Evolutionary conservation across 2,888 invertebrate genomes (phyloP).

Genomic region (Cephus pygmeus): DNA sequence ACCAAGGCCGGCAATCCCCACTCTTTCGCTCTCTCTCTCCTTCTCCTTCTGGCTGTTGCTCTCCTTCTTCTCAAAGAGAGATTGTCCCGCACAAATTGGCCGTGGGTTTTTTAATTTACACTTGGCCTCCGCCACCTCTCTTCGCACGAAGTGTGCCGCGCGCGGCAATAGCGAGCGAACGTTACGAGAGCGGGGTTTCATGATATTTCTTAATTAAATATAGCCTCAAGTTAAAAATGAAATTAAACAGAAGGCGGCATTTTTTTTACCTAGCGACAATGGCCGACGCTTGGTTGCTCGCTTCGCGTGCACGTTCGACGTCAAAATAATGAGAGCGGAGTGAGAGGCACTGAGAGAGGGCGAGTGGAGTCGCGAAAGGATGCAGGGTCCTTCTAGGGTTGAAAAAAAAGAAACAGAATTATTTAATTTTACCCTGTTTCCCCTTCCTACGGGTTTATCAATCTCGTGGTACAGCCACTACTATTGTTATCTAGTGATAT

Average conservation of each 20-base stretch:
- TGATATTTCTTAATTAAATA: slow-evolving; percentile 62
- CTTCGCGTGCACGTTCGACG: neutral
- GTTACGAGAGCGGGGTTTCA: slow-evolving; percentile 28
- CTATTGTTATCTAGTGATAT: neutral
- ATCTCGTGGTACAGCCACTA: neutral
- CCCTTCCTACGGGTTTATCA: neutral
- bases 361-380: neutral
- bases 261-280: slow-evolving; percentile 36
- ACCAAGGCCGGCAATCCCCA: too few species aligned
- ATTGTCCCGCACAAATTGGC: slow-evolving; percentile 36
- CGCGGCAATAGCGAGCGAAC: neutral
- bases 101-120: slow-evolving; percentile 43
- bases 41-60: slow-evolving; percentile 6
- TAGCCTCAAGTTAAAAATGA: slow-evolving; percentile 56
- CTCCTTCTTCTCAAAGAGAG: slow-evolving; percentile 22
- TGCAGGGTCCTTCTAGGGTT: neutral
- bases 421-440: neutral
- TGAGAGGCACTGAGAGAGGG: neutral
- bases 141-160: neutral
- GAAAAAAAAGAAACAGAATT: neutral
- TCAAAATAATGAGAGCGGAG: neutral
- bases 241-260: slow-evolving; percentile 56
- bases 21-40: slow-evolving; percentile 6
- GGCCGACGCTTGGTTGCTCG: slow-evolving; percentile 6
- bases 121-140: slow-evolving; percentile 27